Base-by-base conservation (phyloP, 2,113 vertebrate species). In the Clarias gariepinus region DNA sequence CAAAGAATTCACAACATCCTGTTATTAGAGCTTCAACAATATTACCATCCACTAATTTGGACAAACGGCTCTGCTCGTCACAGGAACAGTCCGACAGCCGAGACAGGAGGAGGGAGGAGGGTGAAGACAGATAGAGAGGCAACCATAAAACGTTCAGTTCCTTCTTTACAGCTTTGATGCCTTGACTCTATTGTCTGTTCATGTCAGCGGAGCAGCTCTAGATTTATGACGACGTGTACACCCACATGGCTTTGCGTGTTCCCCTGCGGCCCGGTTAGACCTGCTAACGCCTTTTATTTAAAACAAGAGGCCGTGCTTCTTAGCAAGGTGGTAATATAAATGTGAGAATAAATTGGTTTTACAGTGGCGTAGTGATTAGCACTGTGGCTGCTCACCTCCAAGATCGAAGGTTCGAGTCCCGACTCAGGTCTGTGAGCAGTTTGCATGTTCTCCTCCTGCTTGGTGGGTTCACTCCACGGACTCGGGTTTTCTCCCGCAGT, bases 121-220 rank as follows among this genome's bases (percentile, higher is more conserved):
- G 83, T 69, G 85, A 86, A 85, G 80, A 78, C 60, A 82, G 28
- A 76, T 16, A 36, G 68, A 52, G 10, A 61, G 10, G 33, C 66
- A 64, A 68, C 47, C 84, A 88, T 91, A 88, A 92, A 91, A 90
- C 88, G 84, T 89, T 90, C 86, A 69, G 58, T 83, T 89, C 68
- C 79, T 85, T 86, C 82, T 86, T 89, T 82, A 30, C 80, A 84
- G 47, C 90, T 92, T 92, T 92, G 91, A 92, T 91, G 87, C 83
- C 84, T 83, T 55, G 66, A 82, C 85, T 61, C 85, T 84, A 85
- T 81, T 90, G 85, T 87, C 87, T 91, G 87, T 79, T 89, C 85
- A 87, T 88, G 87, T 86, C 88, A 87, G 87, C 58, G 73, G 55
- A 78, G 66, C 21, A 47, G 69, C 52, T 58, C 47, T 77, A 89